Evolutionary conservation across 2,797 vertebrate species (phyloP), one percentile per base, ranked within the genome.

Genomic region (Coregonus ussuriensis): DNA sequence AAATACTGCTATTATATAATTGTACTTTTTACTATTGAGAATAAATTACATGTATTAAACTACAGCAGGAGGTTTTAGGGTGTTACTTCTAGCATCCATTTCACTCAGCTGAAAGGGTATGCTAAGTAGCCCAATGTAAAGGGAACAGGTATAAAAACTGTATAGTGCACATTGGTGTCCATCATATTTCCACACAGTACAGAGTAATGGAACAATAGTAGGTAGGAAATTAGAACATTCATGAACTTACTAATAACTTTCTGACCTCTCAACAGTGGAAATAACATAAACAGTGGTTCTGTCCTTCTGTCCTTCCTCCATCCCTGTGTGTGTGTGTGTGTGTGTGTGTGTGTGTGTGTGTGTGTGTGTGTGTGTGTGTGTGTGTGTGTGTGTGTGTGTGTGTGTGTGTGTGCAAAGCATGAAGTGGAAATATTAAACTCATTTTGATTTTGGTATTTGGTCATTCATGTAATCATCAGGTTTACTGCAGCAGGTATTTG

Each of bases 401-500:
- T n/a, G 56, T 6, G 56, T n/a, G 56, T n/a, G 1, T 1, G 18
- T 5, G 25, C 0, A 25, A 25, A 35, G 74, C 71, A 77, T 72
- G 37, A 37, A 41, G 51, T 63, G 76, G 82, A 77, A 56, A 85
- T 72, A 74, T 72, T 18, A 3, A 65, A 85, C 83, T 81, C 83
- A 85, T 86, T 65, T 5, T 59, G 29, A 67, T 81, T 83, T 84
- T 84, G 84, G 82, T 81, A 89, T 88, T 88, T 47, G 41, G 41
- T 79, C 0, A 90, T 89, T 86, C 79, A 87, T 80, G 77, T 86
- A 53, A 83, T 85, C 86, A 90, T 82, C 79, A 81, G 79, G 80
- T 80, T 81, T 77, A 88, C 79, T 90, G 83, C 78, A 85, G 84
- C 81, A 78, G 65, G 74, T 41, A 79, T 76, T 73, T 88, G 85